These are phyloP conservation scores for Drosophila leontia DNA, from an alignment of 1,140 invertebrate genomes.

Conservation along the genomic window DNA sequence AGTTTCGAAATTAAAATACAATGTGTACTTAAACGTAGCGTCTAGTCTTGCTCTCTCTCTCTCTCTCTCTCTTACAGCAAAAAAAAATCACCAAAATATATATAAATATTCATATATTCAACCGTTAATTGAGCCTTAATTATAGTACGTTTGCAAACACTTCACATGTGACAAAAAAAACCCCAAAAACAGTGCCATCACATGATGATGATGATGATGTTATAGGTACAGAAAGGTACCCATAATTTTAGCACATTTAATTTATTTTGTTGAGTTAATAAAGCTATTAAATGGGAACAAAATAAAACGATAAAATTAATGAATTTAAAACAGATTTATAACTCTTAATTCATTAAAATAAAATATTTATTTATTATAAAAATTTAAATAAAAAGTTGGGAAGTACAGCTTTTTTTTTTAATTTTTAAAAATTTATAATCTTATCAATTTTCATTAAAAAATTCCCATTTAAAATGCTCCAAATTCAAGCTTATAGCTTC, in stretches of 20 bases:
- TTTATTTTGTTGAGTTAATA: not conserved
- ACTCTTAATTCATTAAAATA: too few species aligned
- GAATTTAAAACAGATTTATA: not conserved
- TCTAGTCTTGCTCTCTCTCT: slow-evolving; percentile 1
- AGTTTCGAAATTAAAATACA: slow-evolving; percentile 35
- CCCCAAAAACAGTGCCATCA: slow-evolving; percentile 17
- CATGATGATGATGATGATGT: slow-evolving; percentile 15
- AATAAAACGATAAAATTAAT: not conserved
- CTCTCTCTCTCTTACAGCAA: slow-evolving; percentile 26
- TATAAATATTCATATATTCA: slow-evolving; percentile 22
- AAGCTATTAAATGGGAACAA: not conserved
- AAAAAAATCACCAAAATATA: slow-evolving; percentile 18
- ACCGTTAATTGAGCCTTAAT: slow-evolving; percentile 48
- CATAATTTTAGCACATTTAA: slow-evolving; percentile 4
- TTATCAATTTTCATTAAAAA: not conserved
- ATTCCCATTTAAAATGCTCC: not conserved
- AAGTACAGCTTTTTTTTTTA: not conserved
- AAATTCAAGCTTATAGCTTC: slow-evolving; percentile 8
- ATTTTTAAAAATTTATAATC: not conserved
- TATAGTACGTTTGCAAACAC: slow-evolving; percentile 30
- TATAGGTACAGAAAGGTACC: not conserved
- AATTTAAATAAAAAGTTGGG: not conserved
- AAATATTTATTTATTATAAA: too few species aligned
- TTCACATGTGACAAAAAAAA: slow-evolving; percentile 40
- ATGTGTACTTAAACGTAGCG: slow-evolving; percentile 20